phyloP scores from a whole-genome alignment of 1,140 invertebrate genomes.

The Philaenus spumarius region DNA sequence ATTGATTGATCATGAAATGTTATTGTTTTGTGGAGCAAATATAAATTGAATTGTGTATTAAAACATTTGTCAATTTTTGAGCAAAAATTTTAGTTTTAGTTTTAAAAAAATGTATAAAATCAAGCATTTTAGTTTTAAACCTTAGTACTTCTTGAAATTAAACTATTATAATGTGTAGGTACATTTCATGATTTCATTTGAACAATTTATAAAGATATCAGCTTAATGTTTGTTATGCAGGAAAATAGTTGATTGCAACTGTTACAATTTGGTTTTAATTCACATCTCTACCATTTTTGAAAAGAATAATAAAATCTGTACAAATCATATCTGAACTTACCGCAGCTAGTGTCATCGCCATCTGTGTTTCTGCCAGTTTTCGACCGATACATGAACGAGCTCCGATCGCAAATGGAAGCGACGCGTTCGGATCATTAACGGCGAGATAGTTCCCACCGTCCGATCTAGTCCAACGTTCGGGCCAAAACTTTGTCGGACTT shows the following conservation, averaged over 20 bases:
- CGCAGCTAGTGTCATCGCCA: slow-evolving; percentile 55
- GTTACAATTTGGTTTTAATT: neutral
- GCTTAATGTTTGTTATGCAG: neutral
- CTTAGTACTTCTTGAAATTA: no score
- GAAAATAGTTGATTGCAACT: neutral
- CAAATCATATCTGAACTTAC: slow-evolving; percentile 38
- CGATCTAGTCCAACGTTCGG: slow-evolving; percentile 66
- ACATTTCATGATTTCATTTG: neutral
- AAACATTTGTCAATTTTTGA: no score
- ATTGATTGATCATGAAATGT: no score
- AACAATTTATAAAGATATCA: neutral
- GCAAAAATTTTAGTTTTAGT: no score
- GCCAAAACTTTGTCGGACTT: slow-evolving; percentile 58
- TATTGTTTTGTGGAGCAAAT: no score
- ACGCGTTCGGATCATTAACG: slow-evolving; percentile 55
- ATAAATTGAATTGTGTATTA: no score
- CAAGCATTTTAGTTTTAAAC: no score
- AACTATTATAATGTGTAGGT: neutral
- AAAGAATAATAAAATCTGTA: neutral
- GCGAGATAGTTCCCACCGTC: slow-evolving; percentile 39
- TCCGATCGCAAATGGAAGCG: slow-evolving; percentile 75
- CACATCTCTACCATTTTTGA: neutral
- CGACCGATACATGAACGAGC: slow-evolving; percentile 73
- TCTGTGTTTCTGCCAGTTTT: slow-evolving; percentile 67
- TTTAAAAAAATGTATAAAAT: no score